Percentiles rank a stretch among this genome's conserved stretches.
Evolutionary conservation across 1,140 invertebrate species (phyloP).

Genomic region (Listronotus bonariensis): DNA sequence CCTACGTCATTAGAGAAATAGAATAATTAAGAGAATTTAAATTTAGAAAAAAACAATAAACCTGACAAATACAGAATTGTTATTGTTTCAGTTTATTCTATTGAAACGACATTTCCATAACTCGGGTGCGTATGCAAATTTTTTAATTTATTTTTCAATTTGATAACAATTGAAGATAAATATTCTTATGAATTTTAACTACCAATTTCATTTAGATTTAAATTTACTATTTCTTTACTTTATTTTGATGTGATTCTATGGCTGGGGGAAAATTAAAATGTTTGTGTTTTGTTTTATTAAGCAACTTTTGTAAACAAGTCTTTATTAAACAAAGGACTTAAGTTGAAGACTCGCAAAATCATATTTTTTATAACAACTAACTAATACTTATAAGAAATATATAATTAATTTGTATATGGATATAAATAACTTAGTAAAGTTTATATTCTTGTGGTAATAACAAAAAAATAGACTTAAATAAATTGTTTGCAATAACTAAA

Average conservation of each 20-base stretch:
- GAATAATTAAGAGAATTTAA: too few relatives aligned
- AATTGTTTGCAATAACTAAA: too few relatives aligned
- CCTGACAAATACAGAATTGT: conserved; percentile 13
- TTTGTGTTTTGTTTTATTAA: neutral
- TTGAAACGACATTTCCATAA: conserved; percentile 27
- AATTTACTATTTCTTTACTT: conserved; percentile 12
- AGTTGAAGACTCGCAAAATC: too few relatives aligned
- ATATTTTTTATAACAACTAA: too few relatives aligned
- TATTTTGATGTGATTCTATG: conserved; percentile 4
- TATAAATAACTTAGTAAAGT: too few relatives aligned
- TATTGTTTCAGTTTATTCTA: conserved; percentile 24
- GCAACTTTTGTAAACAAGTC: neutral
- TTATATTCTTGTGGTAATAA: too few relatives aligned
- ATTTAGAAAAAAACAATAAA: too few relatives aligned
- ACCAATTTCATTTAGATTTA: conserved; percentile 25
- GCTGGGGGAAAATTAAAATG: conserved; percentile 1
- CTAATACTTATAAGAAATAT: too few relatives aligned
- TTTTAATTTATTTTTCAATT: conserved; percentile 34
- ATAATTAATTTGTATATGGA: too few relatives aligned
- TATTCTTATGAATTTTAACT: conserved; percentile 32
- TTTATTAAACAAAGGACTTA: too few relatives aligned
- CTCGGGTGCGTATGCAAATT: conserved; percentile 27
- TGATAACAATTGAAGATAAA: conserved; percentile 33
- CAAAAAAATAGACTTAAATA: too few relatives aligned
- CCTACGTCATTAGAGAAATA: too few relatives aligned